Percentiles rank a stretch among this genome's conserved stretches.
phyloP scores from a whole-genome alignment of 2,888 invertebrate species.

The Smittia aterrima region DNA sequence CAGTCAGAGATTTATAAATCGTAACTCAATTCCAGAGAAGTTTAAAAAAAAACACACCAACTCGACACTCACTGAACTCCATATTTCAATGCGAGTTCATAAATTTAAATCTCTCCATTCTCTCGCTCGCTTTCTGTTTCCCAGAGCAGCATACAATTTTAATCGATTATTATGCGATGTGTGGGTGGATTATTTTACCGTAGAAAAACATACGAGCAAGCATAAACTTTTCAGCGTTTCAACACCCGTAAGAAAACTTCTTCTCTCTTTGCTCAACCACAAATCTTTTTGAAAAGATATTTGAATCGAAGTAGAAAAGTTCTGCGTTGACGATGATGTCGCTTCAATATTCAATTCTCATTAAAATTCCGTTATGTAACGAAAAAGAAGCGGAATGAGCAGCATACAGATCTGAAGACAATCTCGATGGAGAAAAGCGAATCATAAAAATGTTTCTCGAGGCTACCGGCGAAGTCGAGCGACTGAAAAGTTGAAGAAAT shows the following conservation, averaged over 20 bases:
- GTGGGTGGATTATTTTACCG: conserved; percentile 29
- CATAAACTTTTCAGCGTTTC: conserved; percentile 23
- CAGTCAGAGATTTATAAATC: neutral
- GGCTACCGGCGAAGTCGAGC: neutral
- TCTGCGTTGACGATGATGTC: neutral
- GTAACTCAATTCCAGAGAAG: too few relatives aligned
- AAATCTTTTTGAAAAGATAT: neutral
- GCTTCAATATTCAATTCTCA: neutral
- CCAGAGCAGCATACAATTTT: neutral
- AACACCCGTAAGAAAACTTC: neutral
- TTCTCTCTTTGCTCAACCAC: neutral
- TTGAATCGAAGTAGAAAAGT: neutral
- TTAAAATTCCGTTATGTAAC: conserved; percentile 20
- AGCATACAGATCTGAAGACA: neutral
- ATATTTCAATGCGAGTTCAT: conserved; percentile 13
- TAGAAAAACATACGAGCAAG: neutral
- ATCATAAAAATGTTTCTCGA: conserved; percentile 13
- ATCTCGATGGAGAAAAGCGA: neutral
- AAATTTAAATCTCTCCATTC: conserved; percentile 27
- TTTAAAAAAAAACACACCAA: neutral
- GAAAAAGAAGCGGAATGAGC: neutral
- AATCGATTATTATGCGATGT: conserved; percentile 33
- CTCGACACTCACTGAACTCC: neutral
- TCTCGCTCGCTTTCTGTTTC: neutral
- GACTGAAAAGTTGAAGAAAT: neutral